Evolutionary conservation across 2,113 vertebrate species (phyloP).

Genomic region (Callopanchax toddi): DNA sequence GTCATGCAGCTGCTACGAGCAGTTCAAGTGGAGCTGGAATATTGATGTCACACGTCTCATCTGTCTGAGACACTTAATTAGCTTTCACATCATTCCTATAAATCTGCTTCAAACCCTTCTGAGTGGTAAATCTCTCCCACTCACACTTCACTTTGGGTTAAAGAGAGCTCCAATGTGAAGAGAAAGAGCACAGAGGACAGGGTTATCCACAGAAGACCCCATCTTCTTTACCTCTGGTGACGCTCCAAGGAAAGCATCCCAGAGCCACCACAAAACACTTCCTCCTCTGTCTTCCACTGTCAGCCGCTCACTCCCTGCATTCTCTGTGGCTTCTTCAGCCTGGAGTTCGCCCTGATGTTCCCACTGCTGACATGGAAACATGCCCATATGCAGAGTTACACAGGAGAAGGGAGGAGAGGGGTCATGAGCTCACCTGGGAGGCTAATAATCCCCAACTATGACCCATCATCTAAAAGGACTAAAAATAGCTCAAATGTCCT

Average conservation of each 20-base stretch:
- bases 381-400: conserved; percentile 41
- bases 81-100: neutral
- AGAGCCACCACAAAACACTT: conserved; percentile 64
- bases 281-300: conserved; percentile 42
- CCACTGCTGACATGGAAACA: conserved; percentile 61
- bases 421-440: too few species aligned
- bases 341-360: conserved; percentile 32
- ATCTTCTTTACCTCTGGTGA: conserved; percentile 68
- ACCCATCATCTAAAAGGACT: too few species aligned
- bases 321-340: conserved; percentile 32
- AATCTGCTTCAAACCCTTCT: neutral
- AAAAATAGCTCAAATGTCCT: too few species aligned
- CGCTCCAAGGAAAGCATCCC: conserved; percentile 58
- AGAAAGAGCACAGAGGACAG: neutral
- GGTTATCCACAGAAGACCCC: conserved; percentile 11
- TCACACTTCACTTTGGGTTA: neutral
- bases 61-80: neutral
- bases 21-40: too few species aligned
- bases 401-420: neutral
- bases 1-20: neutral
- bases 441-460: neutral
- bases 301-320: conserved; percentile 46
- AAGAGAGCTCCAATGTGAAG: neutral
- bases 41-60: neutral
- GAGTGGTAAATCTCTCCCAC: neutral